These are phyloP conservation scores for Lycopodina hypogea DNA, from an alignment of 37 sponge, comb jelly and placozoan species.

Conservation along the genomic window DNA sequence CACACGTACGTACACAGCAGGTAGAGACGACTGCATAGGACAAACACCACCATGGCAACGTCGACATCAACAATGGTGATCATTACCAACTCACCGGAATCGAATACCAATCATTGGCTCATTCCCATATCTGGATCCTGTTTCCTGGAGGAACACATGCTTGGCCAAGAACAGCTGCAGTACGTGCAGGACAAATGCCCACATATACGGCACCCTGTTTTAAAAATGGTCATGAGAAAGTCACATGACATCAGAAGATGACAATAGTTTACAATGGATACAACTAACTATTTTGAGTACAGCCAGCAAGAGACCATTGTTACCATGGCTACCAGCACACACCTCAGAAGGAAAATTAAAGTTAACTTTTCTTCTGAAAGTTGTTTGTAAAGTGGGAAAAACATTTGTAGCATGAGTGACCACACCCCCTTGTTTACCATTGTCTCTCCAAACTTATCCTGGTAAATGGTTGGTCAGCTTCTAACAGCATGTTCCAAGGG, in stretches of 20 bases:
- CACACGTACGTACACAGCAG: constrained; percentile 20
- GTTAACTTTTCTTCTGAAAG: too few relatives aligned
- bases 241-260: neutral
- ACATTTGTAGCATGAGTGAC: too few relatives aligned
- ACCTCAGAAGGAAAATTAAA: too few relatives aligned
- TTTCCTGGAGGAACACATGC: constrained; percentile 9
- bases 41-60: neutral
- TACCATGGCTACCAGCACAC: too few relatives aligned
- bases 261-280: too few relatives aligned
- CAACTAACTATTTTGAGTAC: too few relatives aligned
- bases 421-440: too few relatives aligned
- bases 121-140: neutral
- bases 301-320: too few relatives aligned
- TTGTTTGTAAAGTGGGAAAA: too few relatives aligned
- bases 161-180: constrained; percentile 31
- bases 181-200: constrained; percentile 31
- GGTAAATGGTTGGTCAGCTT: too few relatives aligned
- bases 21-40: constrained; percentile 19
- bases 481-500: too few relatives aligned
- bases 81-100: constrained; percentile 1
- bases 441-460: too few relatives aligned
- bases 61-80: neutral
- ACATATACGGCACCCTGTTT: constrained; percentile 41
- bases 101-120: neutral
- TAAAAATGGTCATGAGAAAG: neutral